These are phyloP conservation scores for Noturus placidus DNA, from an alignment of 2,113 vertebrate species.

Conservation along the genomic window DNA sequence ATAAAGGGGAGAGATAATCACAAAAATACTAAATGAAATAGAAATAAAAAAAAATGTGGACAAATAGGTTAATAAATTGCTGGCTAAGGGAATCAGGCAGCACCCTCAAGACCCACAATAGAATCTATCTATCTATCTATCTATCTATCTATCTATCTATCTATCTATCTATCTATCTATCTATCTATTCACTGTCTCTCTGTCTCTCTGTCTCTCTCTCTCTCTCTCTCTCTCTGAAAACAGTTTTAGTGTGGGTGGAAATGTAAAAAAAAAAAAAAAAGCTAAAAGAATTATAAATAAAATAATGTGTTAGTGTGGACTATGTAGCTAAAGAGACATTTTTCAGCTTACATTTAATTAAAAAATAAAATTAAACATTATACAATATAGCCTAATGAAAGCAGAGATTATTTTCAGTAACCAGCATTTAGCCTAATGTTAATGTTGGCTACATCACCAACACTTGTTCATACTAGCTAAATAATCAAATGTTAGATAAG, in stretches of 20 bases:
- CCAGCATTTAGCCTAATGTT: neutral
- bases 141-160: too few species aligned
- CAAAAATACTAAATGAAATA: neutral
- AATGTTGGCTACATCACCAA: neutral
- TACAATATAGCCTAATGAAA: neutral
- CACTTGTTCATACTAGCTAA: neutral
- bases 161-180: too few species aligned
- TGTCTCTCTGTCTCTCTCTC: neutral
- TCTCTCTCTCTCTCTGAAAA: slow-evolving; percentile 2
- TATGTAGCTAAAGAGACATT: neutral
- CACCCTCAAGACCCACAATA: slow-evolving; percentile 24
- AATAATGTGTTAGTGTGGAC: neutral
- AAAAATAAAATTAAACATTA: neutral
- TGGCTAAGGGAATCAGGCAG: slow-evolving; percentile 23
- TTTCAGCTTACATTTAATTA: too few species aligned
- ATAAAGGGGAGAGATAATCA: neutral
- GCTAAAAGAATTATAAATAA: neutral
- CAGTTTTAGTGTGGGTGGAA: neutral
- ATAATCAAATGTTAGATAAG: neutral
- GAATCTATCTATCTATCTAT: slow-evolving; percentile 31
- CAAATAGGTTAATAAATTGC: slow-evolving; percentile 12
- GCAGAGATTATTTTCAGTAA: neutral
- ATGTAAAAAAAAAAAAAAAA: neutral
- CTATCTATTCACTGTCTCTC: slow-evolving; percentile 15
- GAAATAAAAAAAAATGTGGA: neutral